Conservation (phyloP, 2,113 vertebrate species). For the Pithys albifrons region DNA sequence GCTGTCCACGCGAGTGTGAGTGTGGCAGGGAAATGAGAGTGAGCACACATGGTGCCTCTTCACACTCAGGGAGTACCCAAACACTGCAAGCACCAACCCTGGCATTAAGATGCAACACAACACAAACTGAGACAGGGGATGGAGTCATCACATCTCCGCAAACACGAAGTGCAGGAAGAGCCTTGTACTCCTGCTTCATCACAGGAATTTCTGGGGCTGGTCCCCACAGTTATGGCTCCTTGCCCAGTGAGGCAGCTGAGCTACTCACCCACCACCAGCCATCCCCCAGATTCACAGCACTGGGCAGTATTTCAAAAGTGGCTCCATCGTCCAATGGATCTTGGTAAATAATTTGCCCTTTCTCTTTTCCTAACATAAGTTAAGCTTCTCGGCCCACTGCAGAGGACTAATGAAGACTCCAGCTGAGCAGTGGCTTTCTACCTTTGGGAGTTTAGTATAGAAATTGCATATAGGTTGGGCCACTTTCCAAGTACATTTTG, state of each 20-base stretch:
- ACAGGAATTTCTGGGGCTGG: neutral
- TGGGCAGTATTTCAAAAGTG: neutral
- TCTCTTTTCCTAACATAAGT: neutral
- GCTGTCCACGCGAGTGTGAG: neutral
- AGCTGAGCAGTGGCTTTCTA: neutral
- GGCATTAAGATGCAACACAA: neutral
- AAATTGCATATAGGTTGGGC: conserved; percentile 35
- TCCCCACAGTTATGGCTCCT: neutral
- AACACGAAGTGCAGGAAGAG: neutral
- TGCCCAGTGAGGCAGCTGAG: fast-evolving
- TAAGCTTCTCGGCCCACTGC: neutral
- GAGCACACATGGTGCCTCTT: neutral
- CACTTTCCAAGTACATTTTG: conserved; percentile 53
- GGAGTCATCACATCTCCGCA: neutral
- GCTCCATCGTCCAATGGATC: neutral
- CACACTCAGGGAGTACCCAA: neutral
- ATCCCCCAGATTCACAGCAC: neutral
- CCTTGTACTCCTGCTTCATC: neutral
- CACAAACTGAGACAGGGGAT: fast-evolving
- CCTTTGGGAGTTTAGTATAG: neutral
- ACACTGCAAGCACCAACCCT: neutral
- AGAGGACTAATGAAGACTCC: neutral
- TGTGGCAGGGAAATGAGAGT: neutral
- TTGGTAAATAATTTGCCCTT: neutral
- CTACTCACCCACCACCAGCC: neutral